These are phyloP conservation scores for Drosophila equinoxialis DNA, from an alignment of 1,140 invertebrate genomes.

Conservation along the genomic window DNA sequence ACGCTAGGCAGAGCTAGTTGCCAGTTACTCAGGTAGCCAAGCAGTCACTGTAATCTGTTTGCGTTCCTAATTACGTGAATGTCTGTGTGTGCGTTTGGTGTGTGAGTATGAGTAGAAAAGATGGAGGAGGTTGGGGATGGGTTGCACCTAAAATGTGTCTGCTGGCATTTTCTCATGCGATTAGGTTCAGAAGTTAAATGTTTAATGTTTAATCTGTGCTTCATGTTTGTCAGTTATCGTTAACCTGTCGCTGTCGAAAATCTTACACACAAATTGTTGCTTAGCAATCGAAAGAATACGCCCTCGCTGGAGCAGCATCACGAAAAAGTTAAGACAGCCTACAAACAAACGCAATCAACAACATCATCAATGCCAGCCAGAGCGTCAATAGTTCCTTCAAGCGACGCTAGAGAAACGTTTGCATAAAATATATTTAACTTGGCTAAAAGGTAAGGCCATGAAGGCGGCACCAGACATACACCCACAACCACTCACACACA, in stretches of 20 bases:
- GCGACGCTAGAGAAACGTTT: slow-evolving; percentile 27
- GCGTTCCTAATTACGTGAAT: slow-evolving; percentile 60
- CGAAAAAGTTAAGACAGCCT: slow-evolving; percentile 30
- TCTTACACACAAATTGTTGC: slow-evolving; percentile 51
- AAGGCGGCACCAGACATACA: background rate
- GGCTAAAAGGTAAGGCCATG: background rate
- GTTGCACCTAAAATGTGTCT: slow-evolving; percentile 11
- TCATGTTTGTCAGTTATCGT: slow-evolving; percentile 64
- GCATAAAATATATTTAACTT: slow-evolving; percentile 23
- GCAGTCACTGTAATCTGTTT: slow-evolving; percentile 54
- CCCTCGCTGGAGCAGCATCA: background rate
- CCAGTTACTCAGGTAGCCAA: slow-evolving; percentile 2
- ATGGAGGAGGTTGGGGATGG: background rate
- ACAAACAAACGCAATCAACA: slow-evolving; percentile 53
- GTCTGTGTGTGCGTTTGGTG: background rate
- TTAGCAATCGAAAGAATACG: slow-evolving; percentile 35
- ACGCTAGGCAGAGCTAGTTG: background rate
- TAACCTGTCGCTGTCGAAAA: slow-evolving; percentile 35
- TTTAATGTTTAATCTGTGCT: slow-evolving; percentile 56
- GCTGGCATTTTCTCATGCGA: slow-evolving; percentile 43
- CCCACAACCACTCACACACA: background rate
- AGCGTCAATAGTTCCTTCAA: slow-evolving; percentile 48
- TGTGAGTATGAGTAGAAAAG: background rate
- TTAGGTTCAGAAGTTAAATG: slow-evolving; percentile 49
- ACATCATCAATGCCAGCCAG: slow-evolving; percentile 53